Percentiles rank a stretch among this genome's conserved stretches.
Evolutionary conservation across 2,888 invertebrate species (phyloP).

Genomic region (Linyphia triangularis): DNA sequence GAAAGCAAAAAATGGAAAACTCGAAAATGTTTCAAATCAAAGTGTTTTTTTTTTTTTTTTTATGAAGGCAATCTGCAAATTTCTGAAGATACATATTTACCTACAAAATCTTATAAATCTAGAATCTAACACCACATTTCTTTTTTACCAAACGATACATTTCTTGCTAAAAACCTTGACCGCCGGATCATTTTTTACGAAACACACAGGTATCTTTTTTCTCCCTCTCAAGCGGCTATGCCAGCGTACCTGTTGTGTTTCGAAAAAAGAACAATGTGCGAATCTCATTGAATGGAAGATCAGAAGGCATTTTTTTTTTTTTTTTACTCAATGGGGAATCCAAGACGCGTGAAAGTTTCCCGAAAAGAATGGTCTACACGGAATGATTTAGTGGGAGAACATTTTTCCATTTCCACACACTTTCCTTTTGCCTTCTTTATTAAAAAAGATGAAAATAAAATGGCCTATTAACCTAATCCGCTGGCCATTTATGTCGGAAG

Average conservation of each 20-base stretch:
- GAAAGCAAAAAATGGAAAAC: too few relatives aligned
- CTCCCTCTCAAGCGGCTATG: not conserved
- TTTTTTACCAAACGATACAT: too few relatives aligned
- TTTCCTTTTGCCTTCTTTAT: not conserved
- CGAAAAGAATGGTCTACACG: not conserved
- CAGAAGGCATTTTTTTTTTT: not conserved
- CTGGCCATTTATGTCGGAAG: not conserved
- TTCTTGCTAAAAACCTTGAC: not conserved
- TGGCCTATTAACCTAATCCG: not conserved
- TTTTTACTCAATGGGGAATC: not conserved
- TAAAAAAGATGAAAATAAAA: not conserved
- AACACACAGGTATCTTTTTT: not conserved
- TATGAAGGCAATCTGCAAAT: too few relatives aligned
- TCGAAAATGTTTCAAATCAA: too few relatives aligned
- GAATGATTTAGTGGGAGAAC: conserved; percentile 2
- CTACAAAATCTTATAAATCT: too few relatives aligned
- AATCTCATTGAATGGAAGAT: not conserved
- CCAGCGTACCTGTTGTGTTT: not conserved
- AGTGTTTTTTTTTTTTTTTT: too few relatives aligned
- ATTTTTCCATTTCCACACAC: not conserved
- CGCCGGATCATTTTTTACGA: not conserved
- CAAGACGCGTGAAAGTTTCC: not conserved
- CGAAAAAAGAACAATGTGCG: not conserved
- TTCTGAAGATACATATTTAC: too few relatives aligned
- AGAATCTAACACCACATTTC: too few relatives aligned